Base-by-base conservation (phyloP, 2,797 vertebrate genomes). In the Eulemur mongoz region DNA sequence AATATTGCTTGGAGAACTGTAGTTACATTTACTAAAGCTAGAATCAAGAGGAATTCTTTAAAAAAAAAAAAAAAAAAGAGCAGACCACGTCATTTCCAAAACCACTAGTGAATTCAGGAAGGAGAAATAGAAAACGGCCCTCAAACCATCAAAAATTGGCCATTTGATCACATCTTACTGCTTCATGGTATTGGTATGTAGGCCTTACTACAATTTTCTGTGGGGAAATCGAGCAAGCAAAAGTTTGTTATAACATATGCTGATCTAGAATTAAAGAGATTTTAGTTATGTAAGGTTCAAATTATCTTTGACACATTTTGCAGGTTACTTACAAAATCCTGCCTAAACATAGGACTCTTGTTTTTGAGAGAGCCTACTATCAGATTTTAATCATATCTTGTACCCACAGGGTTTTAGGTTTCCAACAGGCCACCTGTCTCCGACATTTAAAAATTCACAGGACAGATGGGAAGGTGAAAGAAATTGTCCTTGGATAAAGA, bases 391-490 rank as follows among this genome's bases (percentile, higher is more conserved):
- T 99, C 99, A 99, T 98, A 99, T 99, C 98, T 99, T 98, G 98
- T 98, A 99, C 99, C 99, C 99, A 98, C 98, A 99, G 99, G 99
- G 97, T 98, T 98, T 98, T 98, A 98, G 98, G 98, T 99, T 98
- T 99, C 98, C 98, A 99, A 98, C 98, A 98, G 98, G 98, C 99
- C 99, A 99, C 99, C 99, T 99, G 99, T 99, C 99, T 99, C 98
- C 98, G 98, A 98, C 98, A 99, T 99, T 98, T 99, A 98, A 98
- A 99, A 98, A 99, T 99, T 98, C 98, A 98, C 98, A 98, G 99
- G 99, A 99, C 99, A 99, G 99, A 99, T 99, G 99, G 99, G 98
- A 98, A 99, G 99, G 99, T 99, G 99, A 99, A 99, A 98, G 98
- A 98, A 98, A 98, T 98, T 99, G 99, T 99, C 99, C 99, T 99